Percentiles rank a stretch among this genome's conserved stretches.
Evolutionary conservation across 2,113 vertebrate genomes (phyloP).

Genomic region (Heliornis fulica): DNA sequence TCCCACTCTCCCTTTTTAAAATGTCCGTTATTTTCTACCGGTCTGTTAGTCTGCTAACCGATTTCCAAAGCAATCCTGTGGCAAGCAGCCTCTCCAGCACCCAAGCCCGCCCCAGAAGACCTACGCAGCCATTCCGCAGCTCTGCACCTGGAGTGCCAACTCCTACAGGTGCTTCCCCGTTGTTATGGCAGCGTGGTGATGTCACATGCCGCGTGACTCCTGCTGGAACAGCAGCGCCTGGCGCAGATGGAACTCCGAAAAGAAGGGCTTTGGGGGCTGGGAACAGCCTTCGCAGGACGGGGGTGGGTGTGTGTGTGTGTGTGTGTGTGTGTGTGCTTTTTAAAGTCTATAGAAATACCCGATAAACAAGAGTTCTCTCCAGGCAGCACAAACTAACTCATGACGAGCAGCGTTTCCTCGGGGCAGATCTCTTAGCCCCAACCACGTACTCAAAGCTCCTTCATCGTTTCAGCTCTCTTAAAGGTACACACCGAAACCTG

Average conservation of each 20-base stretch:
- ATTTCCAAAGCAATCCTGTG: not conserved
- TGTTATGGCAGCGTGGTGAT: not conserved
- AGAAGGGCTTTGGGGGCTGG: no score
- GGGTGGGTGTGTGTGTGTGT: no score
- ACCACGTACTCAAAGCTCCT: not conserved
- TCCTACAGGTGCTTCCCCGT: not conserved
- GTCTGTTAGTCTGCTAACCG: not conserved
- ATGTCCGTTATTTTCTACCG: not conserved
- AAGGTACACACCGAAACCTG: not conserved
- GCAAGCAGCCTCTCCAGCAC: not conserved
- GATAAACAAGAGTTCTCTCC: not conserved
- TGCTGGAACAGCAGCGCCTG: not conserved
- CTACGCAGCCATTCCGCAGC: accelerated
- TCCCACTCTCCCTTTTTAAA: not conserved
- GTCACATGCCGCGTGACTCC: not conserved
- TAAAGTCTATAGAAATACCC: not conserved
- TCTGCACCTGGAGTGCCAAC: constrained; percentile 29
- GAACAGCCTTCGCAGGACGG: no score
- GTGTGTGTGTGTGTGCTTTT: no score
- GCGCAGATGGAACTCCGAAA: not conserved
- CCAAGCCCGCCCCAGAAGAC: not conserved
- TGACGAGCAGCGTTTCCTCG: not conserved
- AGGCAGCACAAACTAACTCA: not conserved
- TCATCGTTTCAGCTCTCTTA: no score
- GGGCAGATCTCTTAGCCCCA: not conserved